Conservation (phyloP, 2,888 invertebrate genomes). For the Tenthredo notha region DNA sequence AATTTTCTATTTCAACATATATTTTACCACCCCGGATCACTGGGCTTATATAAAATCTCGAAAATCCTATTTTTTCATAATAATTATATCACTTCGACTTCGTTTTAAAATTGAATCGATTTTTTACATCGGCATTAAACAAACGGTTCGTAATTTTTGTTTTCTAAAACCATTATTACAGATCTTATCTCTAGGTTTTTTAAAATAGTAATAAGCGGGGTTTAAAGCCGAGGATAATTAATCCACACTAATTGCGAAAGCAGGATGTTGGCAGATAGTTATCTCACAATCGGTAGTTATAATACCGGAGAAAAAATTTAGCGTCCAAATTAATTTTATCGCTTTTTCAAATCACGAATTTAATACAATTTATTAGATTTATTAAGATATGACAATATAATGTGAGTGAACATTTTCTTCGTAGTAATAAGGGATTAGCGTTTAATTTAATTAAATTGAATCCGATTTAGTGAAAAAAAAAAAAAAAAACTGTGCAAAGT, state of each 20-base stretch:
- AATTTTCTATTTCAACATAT: not conserved
- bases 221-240: not conserved
- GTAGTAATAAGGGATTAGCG: not conserved
- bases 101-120: not conserved
- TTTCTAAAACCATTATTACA: not conserved
- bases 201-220: not conserved
- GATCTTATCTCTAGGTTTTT: conserved; percentile 3
- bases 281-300: not conserved
- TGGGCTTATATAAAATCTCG: not conserved
- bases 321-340: not conserved
- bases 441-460: not conserved
- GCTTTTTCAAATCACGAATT: not conserved
- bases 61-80: not conserved
- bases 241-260: conserved; percentile 15
- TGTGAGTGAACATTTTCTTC: not conserved
- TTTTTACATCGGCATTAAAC: not conserved
- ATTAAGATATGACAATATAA: not conserved
- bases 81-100: not conserved
- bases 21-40: not conserved
- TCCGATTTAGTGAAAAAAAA: not conserved
- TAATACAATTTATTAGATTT: not conserved
- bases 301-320: not conserved
- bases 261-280: conserved; percentile 9
- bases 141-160: not conserved
- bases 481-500: not conserved